A percentile compares a stretch with the other conserved stretches of the same genome.
phyloP scores from a whole-genome alignment of 2,113 vertebrate species.

The Pedionomus torquatus region DNA sequence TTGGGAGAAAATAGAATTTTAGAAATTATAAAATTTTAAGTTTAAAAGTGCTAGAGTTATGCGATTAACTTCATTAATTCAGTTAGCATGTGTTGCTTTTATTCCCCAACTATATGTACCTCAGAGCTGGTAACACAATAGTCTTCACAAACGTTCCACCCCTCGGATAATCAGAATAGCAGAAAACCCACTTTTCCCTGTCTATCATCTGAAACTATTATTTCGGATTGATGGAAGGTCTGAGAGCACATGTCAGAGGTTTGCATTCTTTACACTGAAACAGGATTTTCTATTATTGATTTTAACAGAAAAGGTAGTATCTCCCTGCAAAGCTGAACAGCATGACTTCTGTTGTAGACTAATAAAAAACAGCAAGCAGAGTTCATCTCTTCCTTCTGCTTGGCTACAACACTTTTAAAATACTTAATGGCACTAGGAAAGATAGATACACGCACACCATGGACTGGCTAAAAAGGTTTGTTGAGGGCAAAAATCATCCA shows the following conservation, averaged over 20 bases:
- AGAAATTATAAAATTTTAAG: too few relatives aligned
- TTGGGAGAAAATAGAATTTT: neutral
- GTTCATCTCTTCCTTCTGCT: neutral
- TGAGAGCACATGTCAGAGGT: neutral
- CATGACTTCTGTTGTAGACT: neutral
- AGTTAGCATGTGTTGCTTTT: neutral
- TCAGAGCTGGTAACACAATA: neutral
- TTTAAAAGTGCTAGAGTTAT: neutral
- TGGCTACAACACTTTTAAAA: neutral
- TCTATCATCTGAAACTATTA: neutral
- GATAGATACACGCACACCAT: neutral
- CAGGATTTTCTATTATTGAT: neutral
- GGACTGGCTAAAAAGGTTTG: neutral
- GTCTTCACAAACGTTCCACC: neutral
- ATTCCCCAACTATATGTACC: fast-evolving
- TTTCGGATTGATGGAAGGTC: neutral
- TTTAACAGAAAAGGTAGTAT: neutral
- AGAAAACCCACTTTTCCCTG: neutral
- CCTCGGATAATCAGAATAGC: neutral
- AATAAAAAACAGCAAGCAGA: neutral
- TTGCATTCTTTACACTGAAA: neutral
- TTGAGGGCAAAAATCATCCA: neutral
- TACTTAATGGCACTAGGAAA: neutral
- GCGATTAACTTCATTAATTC: neutral
- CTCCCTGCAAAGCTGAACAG: neutral